Base-by-base conservation (phyloP, 2,797 vertebrate species). In the Rhyacichthys aspro region DNA sequence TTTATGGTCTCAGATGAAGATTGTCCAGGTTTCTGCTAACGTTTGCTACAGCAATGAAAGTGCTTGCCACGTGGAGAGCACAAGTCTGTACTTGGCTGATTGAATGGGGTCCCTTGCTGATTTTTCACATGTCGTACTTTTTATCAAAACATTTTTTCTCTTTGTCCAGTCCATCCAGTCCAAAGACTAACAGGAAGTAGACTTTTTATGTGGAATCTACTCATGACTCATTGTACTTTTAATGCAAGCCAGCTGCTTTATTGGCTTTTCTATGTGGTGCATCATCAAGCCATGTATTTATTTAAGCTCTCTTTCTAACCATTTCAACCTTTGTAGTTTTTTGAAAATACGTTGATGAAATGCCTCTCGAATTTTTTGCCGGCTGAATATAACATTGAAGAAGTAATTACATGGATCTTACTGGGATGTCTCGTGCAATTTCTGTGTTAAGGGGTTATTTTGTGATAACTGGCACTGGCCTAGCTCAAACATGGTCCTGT, bases 1-100 rank as follows among this genome's bases (percentile, higher is more conserved):
- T 89, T 88, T 86, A 87, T 82, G 78, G 72, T 78, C 84, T 78
- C 70, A 77, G 74, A 79, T 82, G 80, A 83, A 89, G 84, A 87
- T 84, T 82, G 84, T 80, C 72, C 43, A 72, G 70, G 79, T 67
- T 55, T 68, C 38, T 78, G 74, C 71, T 68, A 65, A 19, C 62
- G 62, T 75, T 62, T 39, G 58, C 61, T 65, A 66, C 36, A 28
- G 47, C 8, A 18, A 18, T 61, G 33, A 47, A 41, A 43, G 49
- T 33, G 44, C 66, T 38, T 36, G 55, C 38, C 63, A 58, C n/a
- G 11, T 62, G 63, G 41, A 38, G 57, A 55, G 53, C 46, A 44
- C 60, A 47, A 63, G 45, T 58, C 45, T 76, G 38, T 28, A n/a
- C 11, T 62, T 45, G 32, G 56, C 52, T 75, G 66, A 72, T 69